Evolutionary conservation across 1,140 invertebrate species (phyloP).

Genomic region (Papilio dardanus): DNA sequence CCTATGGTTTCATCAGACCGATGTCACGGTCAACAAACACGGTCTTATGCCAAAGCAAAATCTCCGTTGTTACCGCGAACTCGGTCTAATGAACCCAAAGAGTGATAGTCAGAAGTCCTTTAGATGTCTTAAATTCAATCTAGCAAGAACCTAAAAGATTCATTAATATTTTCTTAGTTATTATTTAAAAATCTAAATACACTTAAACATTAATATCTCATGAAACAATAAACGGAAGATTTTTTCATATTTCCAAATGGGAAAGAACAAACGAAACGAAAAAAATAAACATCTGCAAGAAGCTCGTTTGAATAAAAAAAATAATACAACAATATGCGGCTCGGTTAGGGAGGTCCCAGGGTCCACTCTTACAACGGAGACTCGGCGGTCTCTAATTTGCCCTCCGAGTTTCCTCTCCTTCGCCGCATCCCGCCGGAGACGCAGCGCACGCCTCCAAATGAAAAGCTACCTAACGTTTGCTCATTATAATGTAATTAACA

Average conservation of each 20-base stretch:
- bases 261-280: conserved; percentile 42
- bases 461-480: conserved; percentile 40
- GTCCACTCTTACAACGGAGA: conserved; percentile 63
- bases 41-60: too few species aligned
- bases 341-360: conserved; percentile 54
- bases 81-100: too few species aligned
- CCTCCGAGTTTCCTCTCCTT: conserved; percentile 61
- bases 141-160: not conserved
- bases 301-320: conserved; percentile 55
- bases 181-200: conserved; percentile 32
- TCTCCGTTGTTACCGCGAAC: too few species aligned
- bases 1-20: too few species aligned
- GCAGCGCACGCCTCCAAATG: conserved; percentile 48
- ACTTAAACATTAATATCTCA: not conserved
- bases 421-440: conserved; percentile 52
- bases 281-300: conserved; percentile 51
- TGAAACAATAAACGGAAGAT: conserved; percentile 5
- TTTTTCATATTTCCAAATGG: conserved; percentile 30
- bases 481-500: conserved; percentile 41
- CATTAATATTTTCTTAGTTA: not conserved
- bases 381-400: conserved; percentile 64
- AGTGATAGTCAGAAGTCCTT: not conserved
- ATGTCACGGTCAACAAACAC: too few species aligned
- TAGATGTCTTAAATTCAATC: not conserved
- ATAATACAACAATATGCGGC: conserved; percentile 66